Conservation (phyloP, 2,888 invertebrate species). For the Stenurella melanura region DNA sequence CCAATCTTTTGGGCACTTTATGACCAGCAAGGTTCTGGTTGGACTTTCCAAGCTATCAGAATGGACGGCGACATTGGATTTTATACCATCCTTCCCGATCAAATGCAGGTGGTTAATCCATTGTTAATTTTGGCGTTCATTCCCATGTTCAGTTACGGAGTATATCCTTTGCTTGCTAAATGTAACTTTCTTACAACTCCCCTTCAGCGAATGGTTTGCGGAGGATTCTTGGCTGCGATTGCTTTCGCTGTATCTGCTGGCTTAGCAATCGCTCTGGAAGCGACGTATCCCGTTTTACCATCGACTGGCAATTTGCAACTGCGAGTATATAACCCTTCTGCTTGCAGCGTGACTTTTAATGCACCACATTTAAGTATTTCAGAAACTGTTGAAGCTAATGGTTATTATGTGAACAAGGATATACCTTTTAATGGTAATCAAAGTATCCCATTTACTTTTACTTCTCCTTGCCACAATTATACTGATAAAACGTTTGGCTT, state of each 20-base stretch:
- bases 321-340: conserved; percentile 82
- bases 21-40: conserved; percentile 96
- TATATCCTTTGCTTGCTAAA: conserved; percentile 88
- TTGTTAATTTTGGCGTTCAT: conserved; percentile 89
- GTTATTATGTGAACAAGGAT: conserved; percentile 45
- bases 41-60: conserved; percentile 93
- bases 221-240: conserved; percentile 88
- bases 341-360: conserved; percentile 70
- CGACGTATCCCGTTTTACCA: conserved; percentile 79
- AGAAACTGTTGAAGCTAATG: conserved; percentile 2
- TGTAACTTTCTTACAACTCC: conserved; percentile 82
- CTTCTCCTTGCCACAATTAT: conserved; percentile 1
- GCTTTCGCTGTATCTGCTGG: conserved; percentile 93
- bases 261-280: conserved; percentile 87
- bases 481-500: conserved; percentile 21
- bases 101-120: conserved; percentile 96
- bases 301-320: conserved; percentile 78
- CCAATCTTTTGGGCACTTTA: conserved; percentile 98
- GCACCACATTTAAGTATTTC: conserved; percentile 19
- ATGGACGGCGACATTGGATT: conserved; percentile 88
- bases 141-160: conserved; percentile 85
- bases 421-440: conserved; percentile 31
- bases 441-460: conserved; percentile 41
- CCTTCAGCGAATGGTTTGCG: conserved; percentile 89
- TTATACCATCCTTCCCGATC: conserved; percentile 90